Conservation (phyloP, 2,113 vertebrate species). For the Spheniscus mendiculus region DNA sequence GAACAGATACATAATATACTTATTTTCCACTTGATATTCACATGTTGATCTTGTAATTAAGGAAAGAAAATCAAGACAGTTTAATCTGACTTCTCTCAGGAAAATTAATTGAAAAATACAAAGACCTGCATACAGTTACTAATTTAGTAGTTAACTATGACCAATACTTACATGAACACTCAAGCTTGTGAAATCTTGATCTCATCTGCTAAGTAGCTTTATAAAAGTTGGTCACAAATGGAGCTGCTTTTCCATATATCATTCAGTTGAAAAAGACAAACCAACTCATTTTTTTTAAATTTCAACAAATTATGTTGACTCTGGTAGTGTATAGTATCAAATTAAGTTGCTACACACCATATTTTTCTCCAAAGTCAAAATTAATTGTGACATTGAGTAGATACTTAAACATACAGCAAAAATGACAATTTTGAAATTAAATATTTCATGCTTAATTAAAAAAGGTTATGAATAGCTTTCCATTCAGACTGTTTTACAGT, state of each 20-base stretch:
- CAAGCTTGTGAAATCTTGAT: not conserved
- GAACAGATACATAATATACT: not conserved
- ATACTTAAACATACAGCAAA: slow-evolving; percentile 63
- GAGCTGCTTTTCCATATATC: not conserved
- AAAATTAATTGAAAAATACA: not conserved
- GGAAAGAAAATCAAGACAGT: not conserved
- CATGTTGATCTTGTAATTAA: not conserved
- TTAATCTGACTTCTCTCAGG: not conserved
- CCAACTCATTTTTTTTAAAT: not conserved
- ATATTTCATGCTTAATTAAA: slow-evolving; percentile 70
- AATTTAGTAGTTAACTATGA: not conserved
- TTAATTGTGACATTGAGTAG: slow-evolving; percentile 63
- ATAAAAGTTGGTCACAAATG: not conserved
- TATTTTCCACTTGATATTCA: not conserved
- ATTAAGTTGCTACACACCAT: not conserved
- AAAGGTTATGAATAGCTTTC: slow-evolving; percentile 60
- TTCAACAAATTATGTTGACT: slow-evolving; percentile 12
- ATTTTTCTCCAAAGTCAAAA: slow-evolving; percentile 58
- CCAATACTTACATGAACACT: not conserved
- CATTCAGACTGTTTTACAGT: slow-evolving; percentile 49
- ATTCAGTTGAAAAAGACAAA: not conserved
- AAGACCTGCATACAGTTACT: not conserved
- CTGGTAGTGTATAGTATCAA: not conserved
- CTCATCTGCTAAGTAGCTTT: not conserved
- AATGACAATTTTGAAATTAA: slow-evolving; percentile 67